Evolutionary conservation across 2,797 vertebrate species (phyloP).

Genomic region (Leptatherina wallacei): DNA sequence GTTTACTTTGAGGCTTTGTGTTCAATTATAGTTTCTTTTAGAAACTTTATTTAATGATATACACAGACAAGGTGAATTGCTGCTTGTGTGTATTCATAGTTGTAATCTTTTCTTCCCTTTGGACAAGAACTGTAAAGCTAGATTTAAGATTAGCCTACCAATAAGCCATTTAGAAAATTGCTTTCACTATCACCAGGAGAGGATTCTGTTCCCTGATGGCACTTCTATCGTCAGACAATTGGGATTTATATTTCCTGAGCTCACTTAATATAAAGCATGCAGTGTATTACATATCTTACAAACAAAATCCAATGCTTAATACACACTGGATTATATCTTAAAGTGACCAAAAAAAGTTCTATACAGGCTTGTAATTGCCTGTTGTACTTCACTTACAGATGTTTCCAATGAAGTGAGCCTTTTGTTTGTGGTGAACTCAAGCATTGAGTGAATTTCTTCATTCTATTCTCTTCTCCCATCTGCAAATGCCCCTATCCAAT

Average conservation of each 20-base stretch:
- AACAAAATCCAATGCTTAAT: conserved; percentile 22
- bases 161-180: conserved; percentile 52
- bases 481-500: conserved; percentile 52
- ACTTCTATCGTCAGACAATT: conserved; percentile 15
- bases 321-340: conserved; percentile 11
- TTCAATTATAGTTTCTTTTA: conserved; percentile 20
- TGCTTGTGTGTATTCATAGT: conserved; percentile 9
- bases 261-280: conserved; percentile 6
- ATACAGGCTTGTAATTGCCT: not conserved
- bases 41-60: conserved; percentile 15
- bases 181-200: conserved; percentile 29
- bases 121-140: conserved; percentile 19
- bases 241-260: conserved; percentile 14
- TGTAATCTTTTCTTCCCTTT: conserved; percentile 11
- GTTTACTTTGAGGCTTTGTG: conserved; percentile 39
- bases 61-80: not conserved
- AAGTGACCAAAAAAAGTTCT: conserved; percentile 28
- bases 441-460: conserved; percentile 50
- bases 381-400: conserved; percentile 29
- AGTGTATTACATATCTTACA: conserved; percentile 10
- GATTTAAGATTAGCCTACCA: conserved; percentile 39
- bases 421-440: conserved; percentile 51
- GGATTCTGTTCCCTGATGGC: conserved; percentile 20
- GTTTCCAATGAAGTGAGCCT: conserved; percentile 36
- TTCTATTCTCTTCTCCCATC: conserved; percentile 51